A percentile compares a stretch with the other conserved stretches of the same genome.
Evolutionary conservation across 2,113 vertebrate species (phyloP).

Genomic region (Trematocara marginatum): DNA sequence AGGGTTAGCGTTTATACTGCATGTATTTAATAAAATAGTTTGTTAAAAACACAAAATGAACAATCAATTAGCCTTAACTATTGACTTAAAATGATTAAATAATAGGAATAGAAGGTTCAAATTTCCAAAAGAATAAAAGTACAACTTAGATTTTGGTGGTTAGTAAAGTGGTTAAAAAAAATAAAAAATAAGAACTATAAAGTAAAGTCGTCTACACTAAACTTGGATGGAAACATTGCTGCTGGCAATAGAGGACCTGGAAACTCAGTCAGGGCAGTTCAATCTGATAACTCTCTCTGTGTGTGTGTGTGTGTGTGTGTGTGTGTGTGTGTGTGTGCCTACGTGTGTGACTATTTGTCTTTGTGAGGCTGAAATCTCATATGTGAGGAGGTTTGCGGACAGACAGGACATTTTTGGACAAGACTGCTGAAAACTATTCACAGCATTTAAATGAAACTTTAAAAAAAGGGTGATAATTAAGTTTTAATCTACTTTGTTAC

Average conservation of each 20-base stretch:
- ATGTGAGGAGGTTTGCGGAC: background rate
- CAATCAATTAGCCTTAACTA: background rate
- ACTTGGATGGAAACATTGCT: background rate
- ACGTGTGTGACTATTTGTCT: background rate
- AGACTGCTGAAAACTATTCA: background rate
- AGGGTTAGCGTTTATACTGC: background rate
- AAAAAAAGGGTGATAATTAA: background rate
- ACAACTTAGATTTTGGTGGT: background rate
- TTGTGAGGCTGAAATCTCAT: background rate
- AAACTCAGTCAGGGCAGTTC: background rate
- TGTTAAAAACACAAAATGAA: background rate
- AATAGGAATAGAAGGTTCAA: background rate
- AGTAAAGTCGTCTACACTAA: background rate
- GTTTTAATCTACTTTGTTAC: background rate
- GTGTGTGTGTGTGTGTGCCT: fast-evolving
- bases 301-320: background rate
- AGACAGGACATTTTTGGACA: background rate
- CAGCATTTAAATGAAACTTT: background rate
- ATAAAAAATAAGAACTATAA: background rate
- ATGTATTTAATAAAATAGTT: background rate
- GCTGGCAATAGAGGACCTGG: background rate
- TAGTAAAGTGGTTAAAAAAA: background rate
- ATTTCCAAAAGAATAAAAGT: background rate
- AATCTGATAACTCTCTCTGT: background rate
- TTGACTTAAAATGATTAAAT: background rate